phyloP scores from a whole-genome alignment of 2,113 vertebrate species.

The Corythoichthys intestinalis region DNA sequence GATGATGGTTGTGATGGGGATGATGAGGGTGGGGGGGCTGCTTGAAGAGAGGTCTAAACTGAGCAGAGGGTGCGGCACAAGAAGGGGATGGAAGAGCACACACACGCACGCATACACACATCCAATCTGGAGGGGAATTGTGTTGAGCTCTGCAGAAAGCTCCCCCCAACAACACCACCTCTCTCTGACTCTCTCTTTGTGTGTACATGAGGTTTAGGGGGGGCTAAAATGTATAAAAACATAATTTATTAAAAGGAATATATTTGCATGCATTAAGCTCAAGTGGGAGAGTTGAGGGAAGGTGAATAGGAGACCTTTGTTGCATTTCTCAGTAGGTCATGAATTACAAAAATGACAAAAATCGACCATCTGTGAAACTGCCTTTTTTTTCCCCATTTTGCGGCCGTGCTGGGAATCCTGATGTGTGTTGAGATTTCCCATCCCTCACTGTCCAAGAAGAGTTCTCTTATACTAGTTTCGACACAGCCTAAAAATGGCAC shows the following conservation, averaged over 20 bases:
- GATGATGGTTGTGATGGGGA: slow-evolving; percentile 4
- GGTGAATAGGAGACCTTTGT: background rate
- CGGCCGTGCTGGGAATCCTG: no score
- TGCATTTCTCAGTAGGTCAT: background rate
- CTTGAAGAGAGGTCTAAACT: slow-evolving; percentile 20
- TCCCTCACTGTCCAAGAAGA: no score
- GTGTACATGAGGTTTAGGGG: background rate
- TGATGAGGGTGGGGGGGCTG: slow-evolving; percentile 38
- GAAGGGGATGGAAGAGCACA: slow-evolving; percentile 28
- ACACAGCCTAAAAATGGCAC: no score
- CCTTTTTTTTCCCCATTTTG: no score
- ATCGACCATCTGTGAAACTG: no score
- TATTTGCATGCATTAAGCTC: background rate
- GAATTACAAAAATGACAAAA: no score
- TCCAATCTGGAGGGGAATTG: slow-evolving; percentile 24
- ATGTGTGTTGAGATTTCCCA: no score
- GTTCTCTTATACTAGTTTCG: no score
- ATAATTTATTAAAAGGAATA: background rate
- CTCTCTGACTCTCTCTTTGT: background rate
- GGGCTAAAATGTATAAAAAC: background rate
- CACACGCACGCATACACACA: slow-evolving; percentile 18
- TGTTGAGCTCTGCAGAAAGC: slow-evolving; percentile 62
- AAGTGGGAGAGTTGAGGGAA: background rate
- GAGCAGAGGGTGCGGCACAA: slow-evolving; percentile 62
- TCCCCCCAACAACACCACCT: slow-evolving; percentile 1